Conservation (phyloP, 1,140 invertebrate genomes). For the Aphis gossypii region DNA sequence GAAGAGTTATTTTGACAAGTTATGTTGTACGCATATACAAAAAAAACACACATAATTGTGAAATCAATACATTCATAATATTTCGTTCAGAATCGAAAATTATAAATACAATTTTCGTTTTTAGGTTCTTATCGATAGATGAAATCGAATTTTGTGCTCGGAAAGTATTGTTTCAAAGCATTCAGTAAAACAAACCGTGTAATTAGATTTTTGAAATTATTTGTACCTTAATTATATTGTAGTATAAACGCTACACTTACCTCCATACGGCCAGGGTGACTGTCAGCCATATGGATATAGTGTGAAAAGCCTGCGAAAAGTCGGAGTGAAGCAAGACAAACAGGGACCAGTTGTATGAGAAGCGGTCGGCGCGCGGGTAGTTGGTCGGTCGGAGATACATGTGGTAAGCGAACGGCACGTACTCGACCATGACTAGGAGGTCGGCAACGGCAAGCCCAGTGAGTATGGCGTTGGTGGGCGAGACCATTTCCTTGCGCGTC, state of each 20-base stretch:
- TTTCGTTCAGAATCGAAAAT: too few species aligned
- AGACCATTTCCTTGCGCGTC: conserved; percentile 86
- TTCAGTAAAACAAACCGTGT: background rate
- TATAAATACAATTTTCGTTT: too few species aligned
- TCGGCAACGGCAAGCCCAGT: conserved; percentile 92
- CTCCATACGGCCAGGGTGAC: conserved; percentile 91
- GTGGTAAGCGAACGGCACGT: conserved; percentile 88
- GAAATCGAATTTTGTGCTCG: background rate
- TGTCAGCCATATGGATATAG: conserved; percentile 91
- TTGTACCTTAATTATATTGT: background rate
- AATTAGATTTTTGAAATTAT: background rate
- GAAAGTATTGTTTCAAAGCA: background rate
- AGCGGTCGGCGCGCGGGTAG: conserved; percentile 67
- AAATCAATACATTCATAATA: too few species aligned
- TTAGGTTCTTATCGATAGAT: background rate
- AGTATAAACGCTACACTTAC: background rate
- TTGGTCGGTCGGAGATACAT: conserved; percentile 72
- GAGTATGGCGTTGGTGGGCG: conserved; percentile 88
- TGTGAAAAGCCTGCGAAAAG: conserved; percentile 86
- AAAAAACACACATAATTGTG: too few species aligned
- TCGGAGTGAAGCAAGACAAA: conserved; percentile 85
- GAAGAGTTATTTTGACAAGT: too few species aligned
- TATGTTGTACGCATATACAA: too few species aligned
- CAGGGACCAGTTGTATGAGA: conserved; percentile 79
- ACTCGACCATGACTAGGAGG: conserved; percentile 90